Percentiles rank a stretch among this genome's conserved stretches.
These are phyloP conservation scores for Cremastinae sp. DNA, from an alignment of 2,888 invertebrate genomes.

Conservation along the genomic window DNA sequence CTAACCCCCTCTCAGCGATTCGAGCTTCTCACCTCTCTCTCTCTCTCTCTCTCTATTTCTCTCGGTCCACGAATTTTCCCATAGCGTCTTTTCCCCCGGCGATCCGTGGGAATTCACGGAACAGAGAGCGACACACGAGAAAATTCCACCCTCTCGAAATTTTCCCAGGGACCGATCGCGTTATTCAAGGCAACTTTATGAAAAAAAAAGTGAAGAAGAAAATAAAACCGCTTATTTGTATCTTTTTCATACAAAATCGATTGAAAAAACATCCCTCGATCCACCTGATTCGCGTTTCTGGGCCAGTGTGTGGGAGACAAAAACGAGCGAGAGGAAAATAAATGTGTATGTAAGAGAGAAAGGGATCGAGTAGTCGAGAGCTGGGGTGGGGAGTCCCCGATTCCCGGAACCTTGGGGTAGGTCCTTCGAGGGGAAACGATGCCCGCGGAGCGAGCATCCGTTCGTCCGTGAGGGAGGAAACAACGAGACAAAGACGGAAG, in stretches of 20 bases:
- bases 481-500: constrained; percentile 51
- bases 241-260: constrained; percentile 21
- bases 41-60: constrained; percentile 47
- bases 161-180: constrained; percentile 46
- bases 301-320: constrained; percentile 11
- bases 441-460: constrained; percentile 67
- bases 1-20: constrained; percentile 62
- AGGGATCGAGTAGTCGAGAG: constrained; percentile 28
- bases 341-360: constrained; percentile 31
- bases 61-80: constrained; percentile 22
- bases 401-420: constrained; percentile 76
- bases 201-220: too few relatives aligned
- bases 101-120: constrained; percentile 54
- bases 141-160: constrained; percentile 50
- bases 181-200: constrained; percentile 42
- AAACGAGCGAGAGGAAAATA: constrained; percentile 46
- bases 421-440: constrained; percentile 69
- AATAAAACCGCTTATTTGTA: constrained; percentile 29
- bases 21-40: constrained; percentile 17
- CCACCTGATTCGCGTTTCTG: constrained; percentile 21
- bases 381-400: constrained; percentile 60
- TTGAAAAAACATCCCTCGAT: constrained; percentile 6
- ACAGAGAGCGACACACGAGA: constrained; percentile 30
- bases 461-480: constrained; percentile 64
- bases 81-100: constrained; percentile 52